Conservation (phyloP, 2,113 vertebrate genomes). For the Gymnarchus niloticus region DNA sequence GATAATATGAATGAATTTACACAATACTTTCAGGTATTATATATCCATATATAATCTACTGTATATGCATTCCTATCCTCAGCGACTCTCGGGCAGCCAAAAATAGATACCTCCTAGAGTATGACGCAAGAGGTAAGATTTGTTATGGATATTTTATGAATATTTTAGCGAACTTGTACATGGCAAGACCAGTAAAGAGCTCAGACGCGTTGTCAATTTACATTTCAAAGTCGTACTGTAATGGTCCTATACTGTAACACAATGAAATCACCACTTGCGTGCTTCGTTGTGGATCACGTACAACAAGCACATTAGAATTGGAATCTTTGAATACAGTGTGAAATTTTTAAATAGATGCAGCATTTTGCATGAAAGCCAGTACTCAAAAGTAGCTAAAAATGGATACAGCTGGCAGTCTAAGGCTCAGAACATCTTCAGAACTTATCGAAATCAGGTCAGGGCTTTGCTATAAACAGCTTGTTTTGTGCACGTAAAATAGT, state of each 20-base stretch:
- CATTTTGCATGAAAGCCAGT: not conserved
- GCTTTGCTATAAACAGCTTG: not conserved
- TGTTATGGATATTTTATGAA: not conserved
- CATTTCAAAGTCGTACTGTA: no score
- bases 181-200: not conserved
- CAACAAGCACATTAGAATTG: not conserved
- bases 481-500: not conserved
- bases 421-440: not conserved
- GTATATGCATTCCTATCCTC: not conserved
- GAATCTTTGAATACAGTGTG: not conserved
- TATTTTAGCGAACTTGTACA: not conserved
- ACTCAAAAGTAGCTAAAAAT: not conserved
- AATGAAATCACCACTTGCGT: not conserved
- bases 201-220: not conserved
- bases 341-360: conserved; percentile 7
- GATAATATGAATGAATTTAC: not conserved
- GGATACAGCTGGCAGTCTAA: not conserved
- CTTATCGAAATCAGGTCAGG: not conserved
- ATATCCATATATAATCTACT: no score
- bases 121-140: not conserved
- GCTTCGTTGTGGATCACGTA: not conserved
- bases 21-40: not conserved
- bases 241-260: no score
- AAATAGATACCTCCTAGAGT: not conserved
- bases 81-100: not conserved